These are phyloP conservation scores for Caenorhabditis zanzibari DNA, from an alignment of 2,888 invertebrate genomes.

Conservation along the genomic window DNA sequence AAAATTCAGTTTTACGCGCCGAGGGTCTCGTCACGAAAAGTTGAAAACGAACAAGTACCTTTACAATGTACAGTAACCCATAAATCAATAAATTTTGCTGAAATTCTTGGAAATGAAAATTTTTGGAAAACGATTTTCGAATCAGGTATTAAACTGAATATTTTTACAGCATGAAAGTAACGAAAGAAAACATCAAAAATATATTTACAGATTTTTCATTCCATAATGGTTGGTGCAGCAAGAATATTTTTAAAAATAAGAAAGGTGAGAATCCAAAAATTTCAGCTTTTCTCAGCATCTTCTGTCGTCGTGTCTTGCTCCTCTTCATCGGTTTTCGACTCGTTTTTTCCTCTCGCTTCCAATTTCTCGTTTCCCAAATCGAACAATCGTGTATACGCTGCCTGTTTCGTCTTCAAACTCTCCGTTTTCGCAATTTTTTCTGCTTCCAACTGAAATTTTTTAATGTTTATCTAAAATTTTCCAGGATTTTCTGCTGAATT, in stretches of 20 bases:
- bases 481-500: not conserved
- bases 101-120: too few relatives aligned
- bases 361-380: slow-evolving; percentile 39
- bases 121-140: too few relatives aligned
- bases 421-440: slow-evolving; percentile 15
- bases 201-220: not conserved
- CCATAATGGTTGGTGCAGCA: not conserved
- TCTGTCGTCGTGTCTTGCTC: slow-evolving; percentile 22
- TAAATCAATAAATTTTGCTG: too few relatives aligned
- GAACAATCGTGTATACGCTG: slow-evolving; percentile 33
- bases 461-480: too few relatives aligned
- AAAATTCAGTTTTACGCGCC: slow-evolving; percentile 4
- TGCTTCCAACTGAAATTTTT: slow-evolving; percentile 48
- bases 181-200: not conserved
- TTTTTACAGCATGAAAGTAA: not conserved
- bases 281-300: not conserved
- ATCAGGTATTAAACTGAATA: too few relatives aligned
- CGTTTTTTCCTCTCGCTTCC: too few relatives aligned
- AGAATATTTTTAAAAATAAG: not conserved
- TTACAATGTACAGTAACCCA: not conserved
- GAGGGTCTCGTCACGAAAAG: slow-evolving; percentile 18
- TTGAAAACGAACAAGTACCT: not conserved
- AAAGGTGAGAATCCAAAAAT: not conserved
- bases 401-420: slow-evolving; percentile 18
- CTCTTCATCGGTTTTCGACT: slow-evolving; percentile 12